Percentiles rank a stretch among this genome's conserved stretches.
These are phyloP conservation scores for Drosophila bipectinata DNA, from an alignment of 1,140 invertebrate species.

Conservation along the genomic window DNA sequence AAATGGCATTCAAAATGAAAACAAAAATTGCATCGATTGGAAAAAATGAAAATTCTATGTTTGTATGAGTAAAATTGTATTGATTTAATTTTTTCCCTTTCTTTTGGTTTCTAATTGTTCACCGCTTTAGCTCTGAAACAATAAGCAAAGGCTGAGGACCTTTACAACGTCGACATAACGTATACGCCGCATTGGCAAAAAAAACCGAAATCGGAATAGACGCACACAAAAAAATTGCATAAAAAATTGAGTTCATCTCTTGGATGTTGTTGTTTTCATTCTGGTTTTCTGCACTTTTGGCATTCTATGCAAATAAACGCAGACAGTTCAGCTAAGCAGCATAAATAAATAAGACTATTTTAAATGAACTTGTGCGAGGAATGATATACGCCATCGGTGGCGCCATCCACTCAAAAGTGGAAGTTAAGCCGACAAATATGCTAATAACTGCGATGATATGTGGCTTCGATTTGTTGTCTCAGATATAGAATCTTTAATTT, in stretches of 20 bases:
- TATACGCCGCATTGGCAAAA: slow-evolving; percentile 60
- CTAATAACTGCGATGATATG: slow-evolving; percentile 27
- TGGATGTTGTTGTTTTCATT: slow-evolving; percentile 35
- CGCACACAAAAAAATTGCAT: not conserved
- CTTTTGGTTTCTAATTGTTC: slow-evolving; percentile 43
- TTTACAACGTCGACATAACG: slow-evolving; percentile 54
- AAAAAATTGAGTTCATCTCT: slow-evolving; percentile 62
- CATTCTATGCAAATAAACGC: slow-evolving; percentile 55
- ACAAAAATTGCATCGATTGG: slow-evolving; percentile 75
- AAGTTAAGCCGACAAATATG: slow-evolving; percentile 22
- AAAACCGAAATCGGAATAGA: not conserved
- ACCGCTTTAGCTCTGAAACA: slow-evolving; percentile 38
- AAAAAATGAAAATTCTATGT: slow-evolving; percentile 57
- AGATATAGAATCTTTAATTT: slow-evolving; percentile 13
- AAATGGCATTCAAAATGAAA: slow-evolving; percentile 73
- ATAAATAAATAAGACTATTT: slow-evolving; percentile 45
- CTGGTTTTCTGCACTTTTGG: slow-evolving; percentile 11
- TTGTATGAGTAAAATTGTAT: slow-evolving; percentile 14
- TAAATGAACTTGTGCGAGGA: slow-evolving; percentile 40
- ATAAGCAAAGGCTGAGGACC: slow-evolving; percentile 56
- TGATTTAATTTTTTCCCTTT: not conserved
- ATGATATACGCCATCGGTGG: slow-evolving; percentile 21
- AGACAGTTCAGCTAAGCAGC: slow-evolving; percentile 17
- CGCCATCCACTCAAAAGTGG: slow-evolving; percentile 24
- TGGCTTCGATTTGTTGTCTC: slow-evolving; percentile 5